Conservation (phyloP, 2,113 vertebrate genomes). For the Rhegmatorhina hoffmannsi region DNA sequence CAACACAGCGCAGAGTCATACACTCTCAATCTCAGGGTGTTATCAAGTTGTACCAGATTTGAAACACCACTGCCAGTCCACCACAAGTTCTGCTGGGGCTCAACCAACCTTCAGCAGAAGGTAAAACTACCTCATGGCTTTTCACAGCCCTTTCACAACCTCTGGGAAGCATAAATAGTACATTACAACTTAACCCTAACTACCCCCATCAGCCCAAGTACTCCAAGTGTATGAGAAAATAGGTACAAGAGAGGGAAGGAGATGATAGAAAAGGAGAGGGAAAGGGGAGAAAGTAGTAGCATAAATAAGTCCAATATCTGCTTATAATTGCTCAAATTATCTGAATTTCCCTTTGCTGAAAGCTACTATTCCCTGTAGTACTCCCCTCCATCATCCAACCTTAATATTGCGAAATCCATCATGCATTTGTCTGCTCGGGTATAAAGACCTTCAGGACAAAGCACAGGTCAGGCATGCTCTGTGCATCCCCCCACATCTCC, state of each 20-base stretch:
- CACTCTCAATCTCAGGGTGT: neutral
- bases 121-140: neutral
- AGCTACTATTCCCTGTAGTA: neutral
- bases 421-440: neutral
- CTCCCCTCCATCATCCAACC: neutral
- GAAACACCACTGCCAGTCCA: neutral
- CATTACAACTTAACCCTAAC: neutral
- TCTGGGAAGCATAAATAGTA: neutral
- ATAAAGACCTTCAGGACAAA: constrained; percentile 38
- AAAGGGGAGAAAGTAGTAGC: neutral
- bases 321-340: neutral
- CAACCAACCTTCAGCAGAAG: neutral
- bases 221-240: neutral
- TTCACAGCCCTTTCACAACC: neutral
- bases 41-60: neutral
- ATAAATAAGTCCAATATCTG: neutral
- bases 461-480: neutral
- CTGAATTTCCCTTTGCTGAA: neutral
- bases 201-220: neutral
- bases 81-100: neutral
- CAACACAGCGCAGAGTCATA: fast-evolving
- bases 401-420: constrained; percentile 2
- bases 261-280: neutral
- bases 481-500: neutral
- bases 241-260: neutral